phyloP scores from a whole-genome alignment of 2,113 vertebrate genomes.

The Microcebus griseorufus region DNA sequence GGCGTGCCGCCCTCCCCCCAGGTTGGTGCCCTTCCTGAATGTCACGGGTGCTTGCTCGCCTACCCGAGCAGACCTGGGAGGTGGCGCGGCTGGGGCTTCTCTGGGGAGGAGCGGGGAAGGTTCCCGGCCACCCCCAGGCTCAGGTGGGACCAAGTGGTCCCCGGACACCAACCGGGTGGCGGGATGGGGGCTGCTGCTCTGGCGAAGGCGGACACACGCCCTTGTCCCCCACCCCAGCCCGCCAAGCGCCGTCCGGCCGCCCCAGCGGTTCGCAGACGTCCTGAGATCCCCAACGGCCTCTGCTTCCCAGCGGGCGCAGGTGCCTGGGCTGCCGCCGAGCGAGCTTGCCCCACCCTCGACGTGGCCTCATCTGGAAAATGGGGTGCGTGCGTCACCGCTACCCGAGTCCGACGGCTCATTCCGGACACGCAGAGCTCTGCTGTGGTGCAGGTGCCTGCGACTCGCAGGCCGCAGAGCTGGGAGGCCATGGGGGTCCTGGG shows the following conservation, averaged over 20 bases:
- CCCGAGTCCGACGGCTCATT: background rate
- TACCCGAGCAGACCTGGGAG: too few species aligned
- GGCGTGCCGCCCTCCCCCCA: background rate
- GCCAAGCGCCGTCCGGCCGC: background rate
- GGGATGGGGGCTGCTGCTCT: too few species aligned
- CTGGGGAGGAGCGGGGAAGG: background rate
- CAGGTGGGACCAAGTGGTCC: background rate
- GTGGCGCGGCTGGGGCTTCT: background rate
- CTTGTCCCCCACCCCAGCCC: too few species aligned
- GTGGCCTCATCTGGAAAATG: background rate
- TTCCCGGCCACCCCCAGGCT: background rate
- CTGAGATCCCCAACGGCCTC: too few species aligned
- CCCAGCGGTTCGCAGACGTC: accelerated
- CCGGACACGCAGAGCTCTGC: background rate
- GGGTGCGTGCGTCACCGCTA: too few species aligned
- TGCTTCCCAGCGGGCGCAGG: too few species aligned
- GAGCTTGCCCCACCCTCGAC: accelerated
- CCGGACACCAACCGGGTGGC: background rate
- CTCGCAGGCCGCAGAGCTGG: background rate
- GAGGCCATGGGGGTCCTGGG: background rate
- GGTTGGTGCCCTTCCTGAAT: accelerated
- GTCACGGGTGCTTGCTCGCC: too few species aligned
- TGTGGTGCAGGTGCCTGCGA: background rate
- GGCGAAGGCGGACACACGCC: background rate
- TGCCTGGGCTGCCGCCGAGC: too few species aligned